Base-by-base conservation (phyloP, 2,797 vertebrate genomes). In the Sorex maritimensis region DNA sequence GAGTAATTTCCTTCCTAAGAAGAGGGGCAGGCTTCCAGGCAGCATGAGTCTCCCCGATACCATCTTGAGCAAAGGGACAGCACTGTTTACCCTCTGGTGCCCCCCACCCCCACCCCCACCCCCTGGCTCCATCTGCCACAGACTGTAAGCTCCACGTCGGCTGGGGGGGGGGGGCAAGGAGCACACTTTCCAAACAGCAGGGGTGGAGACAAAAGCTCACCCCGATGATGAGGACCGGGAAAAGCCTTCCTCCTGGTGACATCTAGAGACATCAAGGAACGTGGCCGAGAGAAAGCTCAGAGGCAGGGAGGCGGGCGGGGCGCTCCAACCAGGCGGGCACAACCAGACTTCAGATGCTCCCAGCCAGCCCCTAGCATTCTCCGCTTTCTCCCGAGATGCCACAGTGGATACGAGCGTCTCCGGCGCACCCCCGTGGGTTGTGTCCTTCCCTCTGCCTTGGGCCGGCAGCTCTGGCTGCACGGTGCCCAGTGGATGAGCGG, bases 1-100 rank as follows among this genome's bases (percentile, higher is more conserved):
- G 94, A 96, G 92, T 95, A 96, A 96, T 95, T 96, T 96, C 97
- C 96, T 96, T 94, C 93, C 88, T 82, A 94, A 94, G 96, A 95
- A 96, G 84, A 89, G 21, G 61, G 6, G 41, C 34, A 69, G 88
- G 65, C 81, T 88, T 94, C 94, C 90, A 97, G 92, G 87, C 87
- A 73, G 58, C 10, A 65, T 34, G 28, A 86, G n/a, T 52, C 1
- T 19, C 65, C 21, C 72, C 7, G 69, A 93, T 81, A 44, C 0
- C 38, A 85, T 91, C 82, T 88, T n/a, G 28, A 78, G 69, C 28
- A 26, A 75, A 65, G 61, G 17, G 73, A 23, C 49, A 72, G 11
- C 6, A 49, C 17, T 7, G 30, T 49, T 14, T 69, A 73, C 49
- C 92, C 67, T 69, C 88, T 92, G 88, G 78, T 58, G 83, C 88